Evolutionary conservation across 1,140 invertebrate species (phyloP).

Genomic region (Tetramorium simillimum): DNA sequence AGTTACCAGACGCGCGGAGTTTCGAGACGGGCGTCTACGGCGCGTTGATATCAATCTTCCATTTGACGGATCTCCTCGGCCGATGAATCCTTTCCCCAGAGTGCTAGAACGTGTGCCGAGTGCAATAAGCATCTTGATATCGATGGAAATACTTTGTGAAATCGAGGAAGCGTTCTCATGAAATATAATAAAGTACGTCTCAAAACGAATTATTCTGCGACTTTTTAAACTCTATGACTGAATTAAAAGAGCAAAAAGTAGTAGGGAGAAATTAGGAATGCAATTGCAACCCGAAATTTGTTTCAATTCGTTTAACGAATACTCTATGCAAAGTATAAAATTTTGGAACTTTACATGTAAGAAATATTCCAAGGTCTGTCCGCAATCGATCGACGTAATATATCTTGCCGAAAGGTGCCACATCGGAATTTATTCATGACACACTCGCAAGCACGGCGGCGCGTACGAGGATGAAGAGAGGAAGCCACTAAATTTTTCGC

Average conservation of each 20-base stretch:
- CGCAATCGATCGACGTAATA: conserved; percentile 41
- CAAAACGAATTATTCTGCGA: background rate
- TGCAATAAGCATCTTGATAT: background rate
- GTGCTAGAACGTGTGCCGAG: background rate
- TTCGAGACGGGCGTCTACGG: conserved; percentile 61
- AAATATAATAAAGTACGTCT: background rate
- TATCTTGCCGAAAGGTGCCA: conserved; percentile 45
- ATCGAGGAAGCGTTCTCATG: background rate
- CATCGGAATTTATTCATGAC: conserved; percentile 67
- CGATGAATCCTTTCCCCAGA: background rate
- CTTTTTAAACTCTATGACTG: background rate
- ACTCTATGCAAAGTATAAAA: conserved; percentile 8
- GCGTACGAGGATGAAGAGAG: conserved; percentile 37
- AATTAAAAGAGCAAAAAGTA: background rate
- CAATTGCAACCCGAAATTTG: background rate
- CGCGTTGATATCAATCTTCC: conserved; percentile 63
- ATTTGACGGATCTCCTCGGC: conserved; percentile 38
- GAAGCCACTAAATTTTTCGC: conserved; percentile 69
- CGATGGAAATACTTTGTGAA: background rate
- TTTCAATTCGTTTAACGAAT: background rate
- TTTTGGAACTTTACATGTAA: background rate
- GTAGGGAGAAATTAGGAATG: background rate
- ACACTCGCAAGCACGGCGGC: conserved; percentile 47
- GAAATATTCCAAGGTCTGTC: conserved; percentile 26
- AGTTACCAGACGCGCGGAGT: conserved; percentile 63